These are phyloP conservation scores for Taeniopygia guttata DNA, from an alignment of 2,797 vertebrate genomes.

Conservation along the genomic window DNA sequence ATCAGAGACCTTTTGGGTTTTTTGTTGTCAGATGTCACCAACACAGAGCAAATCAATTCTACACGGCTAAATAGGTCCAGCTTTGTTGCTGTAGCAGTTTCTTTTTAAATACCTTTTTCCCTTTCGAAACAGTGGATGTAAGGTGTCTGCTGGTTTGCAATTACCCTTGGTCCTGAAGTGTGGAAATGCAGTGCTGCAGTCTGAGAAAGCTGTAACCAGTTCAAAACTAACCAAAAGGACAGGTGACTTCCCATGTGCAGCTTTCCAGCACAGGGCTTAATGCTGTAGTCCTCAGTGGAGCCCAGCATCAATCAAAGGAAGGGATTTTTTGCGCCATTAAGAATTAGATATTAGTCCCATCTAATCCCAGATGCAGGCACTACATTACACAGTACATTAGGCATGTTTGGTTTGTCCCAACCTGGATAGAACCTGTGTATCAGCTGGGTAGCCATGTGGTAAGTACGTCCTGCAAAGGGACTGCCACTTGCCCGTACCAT, in stretches of 20 bases:
- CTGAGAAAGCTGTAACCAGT: background rate
- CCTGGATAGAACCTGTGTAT: background rate
- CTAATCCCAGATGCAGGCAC: background rate
- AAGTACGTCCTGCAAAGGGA: conserved; percentile 36
- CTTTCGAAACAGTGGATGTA: background rate
- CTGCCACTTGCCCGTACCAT: background rate
- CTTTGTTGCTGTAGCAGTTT: background rate
- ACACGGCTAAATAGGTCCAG: background rate
- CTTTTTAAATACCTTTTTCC: background rate
- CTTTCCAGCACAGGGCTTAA: background rate
- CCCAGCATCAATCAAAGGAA: background rate
- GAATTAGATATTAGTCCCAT: background rate
- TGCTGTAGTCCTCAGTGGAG: background rate
- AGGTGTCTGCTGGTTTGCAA: background rate
- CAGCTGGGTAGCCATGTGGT: conserved; percentile 31
- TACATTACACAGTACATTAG: background rate
- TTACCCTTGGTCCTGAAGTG: background rate
- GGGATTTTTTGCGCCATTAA: background rate
- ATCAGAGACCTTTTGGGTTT: background rate
- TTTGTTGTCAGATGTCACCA: background rate
- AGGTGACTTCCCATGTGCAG: background rate
- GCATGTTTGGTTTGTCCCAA: conserved; percentile 55
- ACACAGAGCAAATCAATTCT: background rate
- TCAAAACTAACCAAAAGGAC: background rate
- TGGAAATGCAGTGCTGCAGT: background rate